These are phyloP conservation scores for Novumbra hubbsi DNA, from an alignment of 2,797 vertebrate genomes.

Conservation along the genomic window DNA sequence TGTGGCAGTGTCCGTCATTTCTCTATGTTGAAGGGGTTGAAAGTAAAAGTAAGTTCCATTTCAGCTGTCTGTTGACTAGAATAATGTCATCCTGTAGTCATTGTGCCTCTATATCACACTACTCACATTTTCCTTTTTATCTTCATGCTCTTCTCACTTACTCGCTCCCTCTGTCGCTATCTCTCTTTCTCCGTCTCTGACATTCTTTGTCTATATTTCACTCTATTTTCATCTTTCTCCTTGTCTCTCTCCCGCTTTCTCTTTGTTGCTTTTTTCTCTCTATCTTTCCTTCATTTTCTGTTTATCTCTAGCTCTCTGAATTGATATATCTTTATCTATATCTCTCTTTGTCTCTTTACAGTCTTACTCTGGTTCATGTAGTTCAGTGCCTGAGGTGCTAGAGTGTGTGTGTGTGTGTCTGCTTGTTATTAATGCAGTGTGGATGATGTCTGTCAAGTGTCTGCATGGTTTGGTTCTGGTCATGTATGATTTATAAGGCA, in stretches of 20 bases:
- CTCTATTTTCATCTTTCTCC: too few relatives aligned
- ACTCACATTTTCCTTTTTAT: slow-evolving; percentile 32
- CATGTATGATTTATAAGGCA: slow-evolving; percentile 64
- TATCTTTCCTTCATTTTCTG: slow-evolving; percentile 31
- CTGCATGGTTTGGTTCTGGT: slow-evolving; percentile 46
- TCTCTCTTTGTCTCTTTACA: slow-evolving; percentile 19
- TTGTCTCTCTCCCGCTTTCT: too few relatives aligned
- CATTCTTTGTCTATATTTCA: too few relatives aligned
- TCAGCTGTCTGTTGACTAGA: background rate
- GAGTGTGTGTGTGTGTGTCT: slow-evolving; percentile 29
- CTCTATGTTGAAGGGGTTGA: too few relatives aligned
- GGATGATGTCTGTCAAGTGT: slow-evolving; percentile 1
- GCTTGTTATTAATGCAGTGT: slow-evolving; percentile 54
- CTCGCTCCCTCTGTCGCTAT: slow-evolving; percentile 46
- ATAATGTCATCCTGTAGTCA: background rate
- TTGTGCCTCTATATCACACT: slow-evolving; percentile 38
- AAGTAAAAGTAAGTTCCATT: too few relatives aligned
- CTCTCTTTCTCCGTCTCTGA: slow-evolving; percentile 5
- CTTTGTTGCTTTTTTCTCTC: slow-evolving; percentile 34
- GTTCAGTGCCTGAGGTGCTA: slow-evolving; percentile 62
- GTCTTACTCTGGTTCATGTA: slow-evolving; percentile 28
- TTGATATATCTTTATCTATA: slow-evolving; percentile 21
- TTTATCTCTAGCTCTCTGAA: slow-evolving; percentile 17
- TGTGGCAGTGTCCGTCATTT: too few relatives aligned
- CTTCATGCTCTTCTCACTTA: slow-evolving; percentile 29